These are phyloP conservation scores for Yponomeuta sedellus DNA, from an alignment of 2,888 invertebrate species.

Conservation along the genomic window DNA sequence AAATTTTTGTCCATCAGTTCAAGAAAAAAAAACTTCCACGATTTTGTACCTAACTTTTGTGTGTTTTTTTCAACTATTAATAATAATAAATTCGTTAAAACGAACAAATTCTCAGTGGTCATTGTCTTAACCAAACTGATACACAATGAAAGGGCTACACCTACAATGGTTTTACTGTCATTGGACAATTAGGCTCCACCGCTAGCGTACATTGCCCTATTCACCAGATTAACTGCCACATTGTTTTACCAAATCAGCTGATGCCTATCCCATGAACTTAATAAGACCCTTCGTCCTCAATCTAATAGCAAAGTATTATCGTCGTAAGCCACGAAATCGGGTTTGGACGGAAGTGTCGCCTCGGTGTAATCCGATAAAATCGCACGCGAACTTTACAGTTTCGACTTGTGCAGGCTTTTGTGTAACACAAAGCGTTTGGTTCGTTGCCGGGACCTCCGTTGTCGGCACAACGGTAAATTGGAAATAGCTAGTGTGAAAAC, in stretches of 20 bases:
- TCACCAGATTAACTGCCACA: no score
- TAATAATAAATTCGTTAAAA: no score
- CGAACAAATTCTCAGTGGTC: no score
- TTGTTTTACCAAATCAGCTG: neutral
- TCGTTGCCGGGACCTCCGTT: slow-evolving; percentile 23
- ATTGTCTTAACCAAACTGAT: no score
- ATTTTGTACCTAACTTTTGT: no score
- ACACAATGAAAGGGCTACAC: no score
- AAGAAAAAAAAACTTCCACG: no score
- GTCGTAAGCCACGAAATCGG: slow-evolving; percentile 5
- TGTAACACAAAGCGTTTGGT: slow-evolving; percentile 42
- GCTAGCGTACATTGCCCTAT: no score
- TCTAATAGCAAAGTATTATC: slow-evolving; percentile 3
- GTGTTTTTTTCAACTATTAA: no score
- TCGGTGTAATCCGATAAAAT: slow-evolving; percentile 39
- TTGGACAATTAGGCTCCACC: no score
- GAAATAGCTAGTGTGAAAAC: slow-evolving; percentile 11
- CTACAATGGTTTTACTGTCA: no score
- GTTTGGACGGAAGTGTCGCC: slow-evolving; percentile 24
- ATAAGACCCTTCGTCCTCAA: neutral
- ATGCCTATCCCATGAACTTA: neutral
- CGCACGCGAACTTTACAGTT: slow-evolving; percentile 19
- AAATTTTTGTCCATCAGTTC: no score
- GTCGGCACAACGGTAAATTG: slow-evolving; percentile 4
- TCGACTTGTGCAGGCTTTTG: slow-evolving; percentile 11